Evolutionary conservation across 1,140 invertebrate genomes (phyloP).

Genomic region (Musca domestica): DNA sequence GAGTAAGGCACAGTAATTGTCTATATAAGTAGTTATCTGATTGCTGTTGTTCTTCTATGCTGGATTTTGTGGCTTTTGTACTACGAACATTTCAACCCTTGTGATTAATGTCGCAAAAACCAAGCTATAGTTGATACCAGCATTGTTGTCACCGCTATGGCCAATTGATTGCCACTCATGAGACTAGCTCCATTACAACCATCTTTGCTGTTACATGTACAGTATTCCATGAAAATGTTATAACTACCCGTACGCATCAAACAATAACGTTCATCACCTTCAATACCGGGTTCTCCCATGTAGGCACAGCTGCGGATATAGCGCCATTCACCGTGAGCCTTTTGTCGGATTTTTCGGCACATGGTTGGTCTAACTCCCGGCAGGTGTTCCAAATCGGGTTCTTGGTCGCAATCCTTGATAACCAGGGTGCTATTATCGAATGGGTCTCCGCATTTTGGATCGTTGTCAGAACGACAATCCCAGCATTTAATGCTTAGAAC

Average conservation of each 20-base stretch:
- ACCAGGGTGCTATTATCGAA: conserved; percentile 88
- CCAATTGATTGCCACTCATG: conserved; percentile 24
- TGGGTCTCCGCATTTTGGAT: conserved; percentile 89
- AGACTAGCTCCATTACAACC: conserved; percentile 72
- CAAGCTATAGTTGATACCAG: conserved; percentile 15
- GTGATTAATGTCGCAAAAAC: conserved; percentile 8
- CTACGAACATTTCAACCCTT: too few relatives aligned
- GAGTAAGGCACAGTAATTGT: background rate
- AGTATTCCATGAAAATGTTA: conserved; percentile 92
- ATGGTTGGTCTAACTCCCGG: conserved; percentile 73
- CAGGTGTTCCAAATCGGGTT: conserved; percentile 65
- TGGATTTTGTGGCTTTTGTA: background rate
- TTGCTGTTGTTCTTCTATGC: background rate
- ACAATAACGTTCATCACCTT: conserved; percentile 86
- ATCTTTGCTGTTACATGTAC: conserved; percentile 89
- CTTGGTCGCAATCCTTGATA: conserved; percentile 79
- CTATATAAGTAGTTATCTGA: background rate
- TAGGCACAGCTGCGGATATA: conserved; percentile 87
- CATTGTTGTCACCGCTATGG: conserved; percentile 15
- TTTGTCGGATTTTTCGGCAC: conserved; percentile 91
- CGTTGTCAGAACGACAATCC: conserved; percentile 83
- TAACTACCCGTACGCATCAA: conserved; percentile 87
- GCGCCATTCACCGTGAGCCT: conserved; percentile 88
- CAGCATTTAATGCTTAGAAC: conserved; percentile 82
- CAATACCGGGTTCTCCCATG: conserved; percentile 85